Evolutionary conservation across 1,140 invertebrate genomes (phyloP), one percentile per base, ranked within the genome.

Genomic region (Cotesia vestalis): DNA sequence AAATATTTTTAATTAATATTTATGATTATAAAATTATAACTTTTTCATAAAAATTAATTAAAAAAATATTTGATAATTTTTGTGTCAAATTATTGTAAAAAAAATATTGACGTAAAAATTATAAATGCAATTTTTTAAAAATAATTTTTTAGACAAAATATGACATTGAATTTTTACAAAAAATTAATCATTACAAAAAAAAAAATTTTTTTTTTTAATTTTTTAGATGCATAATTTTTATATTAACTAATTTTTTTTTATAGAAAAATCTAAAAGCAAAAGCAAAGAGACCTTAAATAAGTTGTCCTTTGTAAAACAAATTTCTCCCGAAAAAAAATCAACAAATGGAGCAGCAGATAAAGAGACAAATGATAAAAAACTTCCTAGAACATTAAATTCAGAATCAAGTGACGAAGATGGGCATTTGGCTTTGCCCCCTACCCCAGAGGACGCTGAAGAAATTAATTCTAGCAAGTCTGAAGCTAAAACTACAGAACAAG

Each of bases 361-460:
- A 38, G 74, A 78, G 76, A 4, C 61, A 69, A 27, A 35, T 4
- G 36, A 6, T 46, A 77, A 78, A 40, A 77, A 63, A 62, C 57
- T 61, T 78, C 71, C 69, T 17, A 79, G 82, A 76, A 78, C 81
- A 12, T 70, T 78, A 55, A 73, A 60, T 52, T 62, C 76, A 69
- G 78, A 81, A 72, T 82, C 82, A 0, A 84, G 78, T 69, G 82
- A 83, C n/a, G 83, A 84, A 35, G 83, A 82, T 60, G 75, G 34
- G 46, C 77, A 79, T 61, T 63, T 82, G 52, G 68, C 75, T 40
- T 66, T 75, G 38, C 73, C 75, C 36, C 72, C 70, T 17, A 75
- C 68, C 60, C 72, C 70, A 51, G 51, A 55, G 11, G 74, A 76
- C 66, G 4, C 40, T 46, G 11, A 46, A 46, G 11, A 46, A 46